Conservation (phyloP, 2,797 vertebrate genomes). For the Chelonia mydas region DNA sequence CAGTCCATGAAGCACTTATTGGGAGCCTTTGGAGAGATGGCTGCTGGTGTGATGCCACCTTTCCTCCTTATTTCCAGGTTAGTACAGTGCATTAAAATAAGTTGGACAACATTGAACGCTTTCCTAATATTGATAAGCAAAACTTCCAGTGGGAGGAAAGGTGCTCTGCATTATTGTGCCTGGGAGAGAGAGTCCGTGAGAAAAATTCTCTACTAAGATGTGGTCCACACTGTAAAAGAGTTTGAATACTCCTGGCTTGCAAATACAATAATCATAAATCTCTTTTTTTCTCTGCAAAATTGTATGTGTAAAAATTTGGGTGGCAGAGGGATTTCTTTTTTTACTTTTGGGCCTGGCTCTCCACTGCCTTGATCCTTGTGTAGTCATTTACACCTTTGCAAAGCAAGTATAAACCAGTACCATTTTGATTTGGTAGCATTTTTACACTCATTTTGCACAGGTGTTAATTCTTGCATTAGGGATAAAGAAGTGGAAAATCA, state of each 20-base stretch:
- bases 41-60: accelerated
- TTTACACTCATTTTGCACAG: neutral
- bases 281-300: neutral
- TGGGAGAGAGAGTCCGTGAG: neutral
- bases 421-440: neutral
- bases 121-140: neutral
- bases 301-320: neutral
- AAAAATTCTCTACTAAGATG: neutral
- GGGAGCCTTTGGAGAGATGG: accelerated
- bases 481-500: neutral
- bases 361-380: neutral
- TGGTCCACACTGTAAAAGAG: neutral
- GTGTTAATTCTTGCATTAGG: neutral
- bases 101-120: neutral
- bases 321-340: neutral
- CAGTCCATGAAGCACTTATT: neutral
- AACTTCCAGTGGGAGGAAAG: neutral
- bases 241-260: neutral
- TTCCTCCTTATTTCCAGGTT: neutral
- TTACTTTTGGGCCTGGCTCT: neutral
- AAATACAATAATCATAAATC: neutral
- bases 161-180: neutral
- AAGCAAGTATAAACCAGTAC: neutral
- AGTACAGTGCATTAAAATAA: neutral
- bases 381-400: neutral